Evolutionary conservation across 2,888 invertebrate genomes (phyloP), one percentile per base, ranked within the genome.

Genomic region (Exocentrus adspersus): DNA sequence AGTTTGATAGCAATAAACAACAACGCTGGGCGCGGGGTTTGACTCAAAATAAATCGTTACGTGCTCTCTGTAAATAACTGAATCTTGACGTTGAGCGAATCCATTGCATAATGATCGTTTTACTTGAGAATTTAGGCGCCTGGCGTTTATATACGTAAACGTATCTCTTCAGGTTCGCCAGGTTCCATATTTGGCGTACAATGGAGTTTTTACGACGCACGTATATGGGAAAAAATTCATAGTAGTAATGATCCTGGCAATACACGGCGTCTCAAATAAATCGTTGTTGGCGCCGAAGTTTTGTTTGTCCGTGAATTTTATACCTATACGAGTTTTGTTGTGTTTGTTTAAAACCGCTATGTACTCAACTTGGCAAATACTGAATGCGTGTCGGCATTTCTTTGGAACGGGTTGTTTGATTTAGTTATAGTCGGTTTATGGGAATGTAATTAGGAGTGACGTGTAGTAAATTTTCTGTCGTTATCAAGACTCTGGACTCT

Each of bases 241-340:
- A 7, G 19, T 43, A n/a, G n/a, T n/a, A n/a, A n/a, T n/a, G n/a
- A n/a, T n/a, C n/a, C n/a, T n/a, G n/a, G n/a, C n/a, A n/a, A n/a
- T n/a, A n/a, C n/a, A n/a, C n/a, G n/a, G n/a, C n/a, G n/a, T n/a
- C n/a, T n/a, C n/a, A n/a, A n/a, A n/a, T n/a, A n/a, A n/a, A n/a
- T n/a, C n/a, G n/a, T n/a, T n/a, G n/a, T n/a, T 53, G 37, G 52
- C 54, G 43, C 54, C 54, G 17, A 54, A 43, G 43, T 54, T 54
- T 54, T 54, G 45, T 43, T 54, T 54, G 43, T 43, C 43, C 54
- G 43, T 37, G 54, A n/a, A n/a, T 16, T 28, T 54, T 43, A 54
- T 54, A 54, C 41, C 20, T 42, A 54, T 37, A 21, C 53, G 20
- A 5, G 21, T 28, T 30, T 7, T 4, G 12, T 20, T 20, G 24